A percentile compares a stretch with the other conserved stretches of the same genome.
phyloP scores from a whole-genome alignment of 1,140 invertebrate genomes.

The Tetramorium alpestre region DNA sequence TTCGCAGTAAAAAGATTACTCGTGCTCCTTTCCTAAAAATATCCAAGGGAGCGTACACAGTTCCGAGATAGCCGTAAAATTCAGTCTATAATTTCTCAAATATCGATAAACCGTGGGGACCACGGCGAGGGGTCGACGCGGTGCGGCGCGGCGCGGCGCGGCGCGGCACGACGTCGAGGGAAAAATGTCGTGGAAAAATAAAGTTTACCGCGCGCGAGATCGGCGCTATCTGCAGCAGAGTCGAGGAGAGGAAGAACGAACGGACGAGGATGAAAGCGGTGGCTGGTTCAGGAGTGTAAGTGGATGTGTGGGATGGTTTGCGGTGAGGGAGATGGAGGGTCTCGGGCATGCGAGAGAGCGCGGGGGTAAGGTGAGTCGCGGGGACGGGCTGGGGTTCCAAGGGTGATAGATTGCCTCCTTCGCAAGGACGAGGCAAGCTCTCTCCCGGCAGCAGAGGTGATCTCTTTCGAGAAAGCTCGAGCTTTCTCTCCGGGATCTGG shows the following conservation, averaged over 20 bases:
- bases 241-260: slow-evolving; percentile 40
- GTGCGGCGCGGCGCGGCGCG: not conserved
- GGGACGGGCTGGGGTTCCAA: slow-evolving; percentile 71
- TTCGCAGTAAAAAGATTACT: not conserved
- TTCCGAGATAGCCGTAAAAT: slow-evolving; percentile 45
- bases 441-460: slow-evolving; percentile 73
- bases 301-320: slow-evolving; percentile 59
- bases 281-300: slow-evolving; percentile 64
- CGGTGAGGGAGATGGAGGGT: slow-evolving; percentile 53
- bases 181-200: slow-evolving; percentile 70
- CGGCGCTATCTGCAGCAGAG: slow-evolving; percentile 63
- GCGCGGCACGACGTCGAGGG: slow-evolving; percentile 39
- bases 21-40: not conserved
- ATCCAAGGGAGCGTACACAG: slow-evolving; percentile 4
- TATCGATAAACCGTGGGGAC: slow-evolving; percentile 46
- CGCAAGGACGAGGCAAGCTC: slow-evolving; percentile 73
- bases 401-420: slow-evolving; percentile 83
- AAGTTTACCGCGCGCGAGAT: slow-evolving; percentile 71
- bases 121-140: not conserved
- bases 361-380: slow-evolving; percentile 51
- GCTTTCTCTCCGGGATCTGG: slow-evolving; percentile 77
- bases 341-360: slow-evolving; percentile 52
- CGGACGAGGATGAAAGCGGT: slow-evolving; percentile 63
- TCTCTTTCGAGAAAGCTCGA: slow-evolving; percentile 77
- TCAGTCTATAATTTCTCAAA: slow-evolving; percentile 61